phyloP scores from a whole-genome alignment of 2,888 invertebrate genomes.

The Pterostichus madidus region DNA sequence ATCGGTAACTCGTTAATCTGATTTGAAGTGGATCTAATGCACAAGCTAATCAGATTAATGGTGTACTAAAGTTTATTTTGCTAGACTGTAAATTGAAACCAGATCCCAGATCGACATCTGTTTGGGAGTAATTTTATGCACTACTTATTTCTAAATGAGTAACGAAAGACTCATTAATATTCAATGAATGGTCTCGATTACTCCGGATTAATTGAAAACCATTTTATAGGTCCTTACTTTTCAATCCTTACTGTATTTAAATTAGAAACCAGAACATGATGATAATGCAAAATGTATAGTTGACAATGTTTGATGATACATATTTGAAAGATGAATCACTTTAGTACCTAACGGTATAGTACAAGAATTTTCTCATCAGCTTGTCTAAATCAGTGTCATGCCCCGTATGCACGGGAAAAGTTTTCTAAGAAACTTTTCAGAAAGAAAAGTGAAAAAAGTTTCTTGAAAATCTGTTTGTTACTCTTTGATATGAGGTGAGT shows the following conservation, averaged over 20 bases:
- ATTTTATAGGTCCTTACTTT: neutral
- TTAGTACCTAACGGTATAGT: slow-evolving; percentile 12
- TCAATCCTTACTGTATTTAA: no score
- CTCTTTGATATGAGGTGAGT: no score
- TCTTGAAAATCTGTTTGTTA: no score
- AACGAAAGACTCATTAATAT: no score
- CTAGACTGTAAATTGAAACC: neutral
- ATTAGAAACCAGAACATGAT: no score
- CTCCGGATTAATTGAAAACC: neutral
- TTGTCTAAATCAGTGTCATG: neutral
- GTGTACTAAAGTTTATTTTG: neutral
- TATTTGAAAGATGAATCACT: slow-evolving; percentile 24
- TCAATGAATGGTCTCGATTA: slow-evolving; percentile 3
- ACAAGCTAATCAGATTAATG: neutral
- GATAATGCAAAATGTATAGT: no score
- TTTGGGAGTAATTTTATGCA: neutral
- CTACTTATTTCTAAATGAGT: neutral
- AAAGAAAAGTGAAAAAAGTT: no score
- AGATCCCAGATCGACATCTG: neutral
- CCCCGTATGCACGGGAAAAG: no score
- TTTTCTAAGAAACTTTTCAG: no score
- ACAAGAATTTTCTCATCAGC: slow-evolving; percentile 12
- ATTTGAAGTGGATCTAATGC: slow-evolving; percentile 4
- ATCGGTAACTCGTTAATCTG: slow-evolving; percentile 4
- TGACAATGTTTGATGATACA: neutral